Conservation (phyloP, 2,888 invertebrate species). For the Matsumyia berberina region DNA sequence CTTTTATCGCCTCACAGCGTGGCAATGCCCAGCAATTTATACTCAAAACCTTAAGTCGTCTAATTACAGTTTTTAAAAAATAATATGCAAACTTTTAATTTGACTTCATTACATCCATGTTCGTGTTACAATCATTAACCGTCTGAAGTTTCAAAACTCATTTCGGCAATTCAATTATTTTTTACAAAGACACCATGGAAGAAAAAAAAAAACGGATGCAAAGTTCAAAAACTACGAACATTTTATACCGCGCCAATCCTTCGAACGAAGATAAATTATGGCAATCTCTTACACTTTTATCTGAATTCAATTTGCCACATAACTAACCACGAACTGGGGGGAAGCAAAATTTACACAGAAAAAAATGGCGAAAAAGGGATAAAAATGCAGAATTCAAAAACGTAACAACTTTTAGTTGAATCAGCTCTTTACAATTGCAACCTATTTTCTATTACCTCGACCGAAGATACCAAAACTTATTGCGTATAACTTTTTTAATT, state of each 20-base stretch:
- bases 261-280: constrained; percentile 68
- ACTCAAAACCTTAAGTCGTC: not conserved
- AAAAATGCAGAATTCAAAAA: constrained; percentile 58
- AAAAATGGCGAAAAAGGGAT: constrained; percentile 29
- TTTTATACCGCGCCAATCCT: constrained; percentile 43
- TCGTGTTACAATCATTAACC: constrained; percentile 47
- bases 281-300: constrained; percentile 66
- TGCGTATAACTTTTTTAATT: constrained; percentile 75
- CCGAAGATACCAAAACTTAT: constrained; percentile 69
- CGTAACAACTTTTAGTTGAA: constrained; percentile 70
- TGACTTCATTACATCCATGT: constrained; percentile 61
- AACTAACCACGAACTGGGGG: constrained; percentile 62
- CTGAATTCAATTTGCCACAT: constrained; percentile 75
- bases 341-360: constrained; percentile 36
- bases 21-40: too few species aligned
- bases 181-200: constrained; percentile 14
- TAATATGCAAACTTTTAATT: not conserved
- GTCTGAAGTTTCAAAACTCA: constrained; percentile 50
- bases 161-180: constrained; percentile 66
- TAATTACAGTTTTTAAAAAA: constrained; percentile 12
- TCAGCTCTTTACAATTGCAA: constrained; percentile 63
- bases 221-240: constrained; percentile 17
- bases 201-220: not conserved
- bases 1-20: too few species aligned
- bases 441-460: constrained; percentile 58